Evolutionary conservation across 2,797 vertebrate genomes (phyloP).

Genomic region (Geotrypetes seraphini): DNA sequence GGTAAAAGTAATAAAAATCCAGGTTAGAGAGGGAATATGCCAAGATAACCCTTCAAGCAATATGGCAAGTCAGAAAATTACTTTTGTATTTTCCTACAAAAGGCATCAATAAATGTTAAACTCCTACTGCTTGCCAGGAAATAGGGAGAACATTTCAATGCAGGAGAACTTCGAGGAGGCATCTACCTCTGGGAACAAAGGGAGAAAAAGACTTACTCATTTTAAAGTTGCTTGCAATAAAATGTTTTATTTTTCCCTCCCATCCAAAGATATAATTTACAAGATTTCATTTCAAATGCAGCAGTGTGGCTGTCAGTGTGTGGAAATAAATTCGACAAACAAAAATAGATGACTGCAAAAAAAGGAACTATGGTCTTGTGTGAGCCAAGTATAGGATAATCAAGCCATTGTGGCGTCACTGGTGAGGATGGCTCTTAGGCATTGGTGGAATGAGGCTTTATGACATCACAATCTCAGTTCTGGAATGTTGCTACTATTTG

Average conservation of each 20-base stretch:
- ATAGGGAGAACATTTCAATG: slow-evolving; percentile 1
- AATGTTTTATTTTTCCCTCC: background rate
- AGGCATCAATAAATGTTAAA: background rate
- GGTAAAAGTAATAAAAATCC: slow-evolving; percentile 19
- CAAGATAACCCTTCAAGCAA: slow-evolving; percentile 11
- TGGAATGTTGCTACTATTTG: no score
- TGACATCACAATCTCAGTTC: no score
- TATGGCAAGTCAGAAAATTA: slow-evolving; percentile 11
- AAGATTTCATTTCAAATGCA: background rate
- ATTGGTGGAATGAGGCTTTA: no score
- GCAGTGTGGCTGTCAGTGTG: no score
- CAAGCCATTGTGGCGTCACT: no score
- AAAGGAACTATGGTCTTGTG: no score
- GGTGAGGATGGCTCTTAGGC: no score
- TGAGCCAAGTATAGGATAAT: no score
- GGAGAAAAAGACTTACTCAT: background rate
- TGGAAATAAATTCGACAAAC: no score
- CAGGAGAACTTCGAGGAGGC: background rate
- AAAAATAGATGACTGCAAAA: no score
- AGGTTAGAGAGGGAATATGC: slow-evolving; percentile 10
- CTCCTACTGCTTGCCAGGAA: background rate
- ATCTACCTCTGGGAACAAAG: background rate
- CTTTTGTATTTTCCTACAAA: slow-evolving; percentile 8
- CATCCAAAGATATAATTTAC: background rate
- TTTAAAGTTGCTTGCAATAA: background rate